Conservation (phyloP, 2,797 vertebrate genomes). For the Agapornis canus region DNA sequence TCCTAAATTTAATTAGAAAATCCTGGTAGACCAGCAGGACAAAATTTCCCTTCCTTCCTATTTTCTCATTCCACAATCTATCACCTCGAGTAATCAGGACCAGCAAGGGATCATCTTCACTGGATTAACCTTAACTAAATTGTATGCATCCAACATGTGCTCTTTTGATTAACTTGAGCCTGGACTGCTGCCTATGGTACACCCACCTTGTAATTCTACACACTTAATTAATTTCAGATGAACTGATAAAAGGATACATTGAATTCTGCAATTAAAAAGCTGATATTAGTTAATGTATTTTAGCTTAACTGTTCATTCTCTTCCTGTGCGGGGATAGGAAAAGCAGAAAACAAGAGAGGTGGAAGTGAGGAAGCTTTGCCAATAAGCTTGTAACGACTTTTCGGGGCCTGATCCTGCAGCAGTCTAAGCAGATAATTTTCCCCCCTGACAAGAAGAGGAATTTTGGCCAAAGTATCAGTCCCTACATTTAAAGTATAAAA, state of each 20-base stretch:
- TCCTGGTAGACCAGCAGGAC: constrained; percentile 80
- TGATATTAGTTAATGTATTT: constrained; percentile 70
- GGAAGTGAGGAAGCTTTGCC: constrained; percentile 14
- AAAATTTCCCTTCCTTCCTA: constrained; percentile 83
- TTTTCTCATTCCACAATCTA: constrained; percentile 81
- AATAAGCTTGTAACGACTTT: not conserved
- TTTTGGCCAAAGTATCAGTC: constrained; percentile 39
- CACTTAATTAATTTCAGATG: constrained; percentile 88
- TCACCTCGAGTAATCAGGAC: constrained; percentile 86
- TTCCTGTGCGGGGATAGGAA: constrained; percentile 14
- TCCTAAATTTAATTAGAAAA: constrained; percentile 93
- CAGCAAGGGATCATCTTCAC: constrained; percentile 83
- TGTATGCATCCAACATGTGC: constrained; percentile 84
- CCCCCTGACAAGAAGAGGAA: constrained; percentile 13
- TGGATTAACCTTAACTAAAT: constrained; percentile 88
- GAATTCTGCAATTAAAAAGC: constrained; percentile 81
- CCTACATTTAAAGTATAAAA: constrained; percentile 50
- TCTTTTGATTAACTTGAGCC: constrained; percentile 86
- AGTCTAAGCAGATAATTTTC: constrained; percentile 11
- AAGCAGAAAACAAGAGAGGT: constrained; percentile 26
- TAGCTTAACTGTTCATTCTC: constrained; percentile 65
- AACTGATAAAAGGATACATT: constrained; percentile 70
- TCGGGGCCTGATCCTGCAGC: constrained; percentile 43
- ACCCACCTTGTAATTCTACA: constrained; percentile 85
- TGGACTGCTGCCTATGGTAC: constrained; percentile 77